A percentile compares a stretch with the other conserved stretches of the same genome.
These are phyloP conservation scores for Clepsis dumicolana DNA, from an alignment of 2,888 invertebrate genomes.

Conservation along the genomic window DNA sequence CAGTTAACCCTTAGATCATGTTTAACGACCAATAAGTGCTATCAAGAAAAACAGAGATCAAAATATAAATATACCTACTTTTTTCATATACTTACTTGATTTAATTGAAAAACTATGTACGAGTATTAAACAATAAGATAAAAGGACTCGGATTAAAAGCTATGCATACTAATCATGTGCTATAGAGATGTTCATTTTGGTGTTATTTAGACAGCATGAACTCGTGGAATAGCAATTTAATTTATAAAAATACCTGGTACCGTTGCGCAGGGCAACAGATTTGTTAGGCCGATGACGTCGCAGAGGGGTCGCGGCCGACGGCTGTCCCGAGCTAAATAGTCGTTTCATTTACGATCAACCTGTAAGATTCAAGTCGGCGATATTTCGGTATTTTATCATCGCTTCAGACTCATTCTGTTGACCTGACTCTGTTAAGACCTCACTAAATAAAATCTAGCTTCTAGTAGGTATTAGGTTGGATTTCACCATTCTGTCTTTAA, in stretches of 20 bases:
- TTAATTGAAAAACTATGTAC: too few relatives aligned
- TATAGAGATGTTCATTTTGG: background rate
- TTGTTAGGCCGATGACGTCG: slow-evolving; percentile 47
- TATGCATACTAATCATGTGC: background rate
- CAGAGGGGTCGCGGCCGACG: slow-evolving; percentile 17
- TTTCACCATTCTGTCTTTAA: background rate
- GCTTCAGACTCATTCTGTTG: background rate
- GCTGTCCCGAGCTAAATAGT: background rate
- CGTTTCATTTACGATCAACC: slow-evolving; percentile 14
- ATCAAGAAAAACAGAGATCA: too few relatives aligned
- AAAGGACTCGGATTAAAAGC: background rate
- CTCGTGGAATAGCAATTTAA: slow-evolving; percentile 24
- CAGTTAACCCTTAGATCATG: too few relatives aligned
- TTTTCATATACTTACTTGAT: too few relatives aligned
- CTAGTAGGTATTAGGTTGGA: background rate
- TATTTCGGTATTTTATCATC: background rate
- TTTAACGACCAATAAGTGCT: too few relatives aligned
- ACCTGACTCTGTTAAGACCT: background rate
- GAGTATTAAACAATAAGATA: too few relatives aligned
- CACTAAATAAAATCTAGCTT: background rate
- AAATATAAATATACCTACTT: too few relatives aligned
- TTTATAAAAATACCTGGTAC: slow-evolving; percentile 38
- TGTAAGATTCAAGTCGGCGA: slow-evolving; percentile 7
- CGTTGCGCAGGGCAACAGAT: slow-evolving; percentile 41
- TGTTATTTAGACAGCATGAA: background rate